These are phyloP conservation scores for Thecophora atra DNA, from an alignment of 2,888 invertebrate species.

Conservation along the genomic window DNA sequence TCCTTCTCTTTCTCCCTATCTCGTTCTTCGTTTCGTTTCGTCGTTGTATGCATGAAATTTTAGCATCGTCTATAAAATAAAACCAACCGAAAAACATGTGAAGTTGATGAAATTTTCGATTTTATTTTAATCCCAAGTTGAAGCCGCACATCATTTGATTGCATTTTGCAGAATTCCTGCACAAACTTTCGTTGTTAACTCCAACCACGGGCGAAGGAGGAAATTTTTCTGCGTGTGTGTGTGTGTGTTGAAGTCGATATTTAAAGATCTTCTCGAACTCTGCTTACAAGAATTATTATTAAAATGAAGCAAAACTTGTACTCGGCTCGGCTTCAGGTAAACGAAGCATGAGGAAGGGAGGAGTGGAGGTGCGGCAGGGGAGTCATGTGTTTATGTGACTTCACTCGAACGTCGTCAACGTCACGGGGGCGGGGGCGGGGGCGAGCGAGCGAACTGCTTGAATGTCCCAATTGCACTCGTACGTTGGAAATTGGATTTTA, in stretches of 20 bases:
- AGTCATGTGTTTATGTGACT: too few species aligned
- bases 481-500: conserved; percentile 45
- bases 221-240: background rate
- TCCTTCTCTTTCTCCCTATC: too few species aligned
- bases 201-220: background rate
- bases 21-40: too few species aligned
- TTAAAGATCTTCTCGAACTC: conserved; percentile 9
- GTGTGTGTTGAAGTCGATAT: conserved; percentile 13
- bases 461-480: conserved; percentile 4
- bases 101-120: conserved; percentile 29
- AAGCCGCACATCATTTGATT: conserved; percentile 29
- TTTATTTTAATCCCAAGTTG: conserved; percentile 25
- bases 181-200: conserved; percentile 21
- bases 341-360: background rate
- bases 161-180: conserved; percentile 21
- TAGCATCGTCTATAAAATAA: too few species aligned
- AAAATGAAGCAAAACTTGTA: conserved; percentile 27
- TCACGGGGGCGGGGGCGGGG: too few species aligned
- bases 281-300: conserved; percentile 16
- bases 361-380: background rate
- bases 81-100: background rate
- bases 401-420: too few species aligned
- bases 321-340: background rate
- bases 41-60: too few species aligned
- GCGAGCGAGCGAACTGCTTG: background rate